phyloP scores from a whole-genome alignment of 2,888 invertebrate species.

The Meghimatium bilineatum region DNA sequence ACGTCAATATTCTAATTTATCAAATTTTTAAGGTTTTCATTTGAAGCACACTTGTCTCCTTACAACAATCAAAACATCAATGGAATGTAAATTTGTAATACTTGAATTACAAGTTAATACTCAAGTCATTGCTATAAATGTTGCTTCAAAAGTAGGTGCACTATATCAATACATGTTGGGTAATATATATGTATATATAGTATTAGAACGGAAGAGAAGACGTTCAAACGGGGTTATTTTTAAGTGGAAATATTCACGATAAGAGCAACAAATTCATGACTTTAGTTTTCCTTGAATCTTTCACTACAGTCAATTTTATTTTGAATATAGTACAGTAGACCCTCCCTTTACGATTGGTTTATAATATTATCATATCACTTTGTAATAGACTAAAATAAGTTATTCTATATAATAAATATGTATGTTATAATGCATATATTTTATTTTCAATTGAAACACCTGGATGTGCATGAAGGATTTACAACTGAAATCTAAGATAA shows the following conservation, averaged over 20 bases:
- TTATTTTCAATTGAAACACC: too few relatives aligned
- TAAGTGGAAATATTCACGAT: neutral
- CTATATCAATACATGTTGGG: neutral
- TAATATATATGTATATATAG: neutral
- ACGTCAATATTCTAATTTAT: too few relatives aligned
- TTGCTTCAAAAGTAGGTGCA: neutral
- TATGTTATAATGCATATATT: neutral
- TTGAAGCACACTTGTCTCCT: too few relatives aligned
- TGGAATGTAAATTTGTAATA: neutral
- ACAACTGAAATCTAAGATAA: too few relatives aligned
- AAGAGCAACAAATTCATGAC: neutral
- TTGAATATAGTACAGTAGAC: neutral
- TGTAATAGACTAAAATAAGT: too few relatives aligned
- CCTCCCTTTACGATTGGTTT: neutral
- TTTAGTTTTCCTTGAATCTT: neutral
- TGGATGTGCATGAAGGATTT: too few relatives aligned
- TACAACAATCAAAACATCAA: neutral
- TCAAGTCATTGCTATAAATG: neutral
- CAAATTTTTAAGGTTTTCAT: too few relatives aligned
- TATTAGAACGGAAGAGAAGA: neutral
- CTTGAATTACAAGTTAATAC: neutral
- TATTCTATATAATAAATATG: neutral
- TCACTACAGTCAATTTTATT: neutral
- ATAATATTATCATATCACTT: neutral
- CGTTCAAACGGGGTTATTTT: neutral